Percentiles rank a stretch among this genome's conserved stretches.
Conservation (phyloP, 2,797 vertebrate genomes). For the Centroberyx gerrardi region DNA sequence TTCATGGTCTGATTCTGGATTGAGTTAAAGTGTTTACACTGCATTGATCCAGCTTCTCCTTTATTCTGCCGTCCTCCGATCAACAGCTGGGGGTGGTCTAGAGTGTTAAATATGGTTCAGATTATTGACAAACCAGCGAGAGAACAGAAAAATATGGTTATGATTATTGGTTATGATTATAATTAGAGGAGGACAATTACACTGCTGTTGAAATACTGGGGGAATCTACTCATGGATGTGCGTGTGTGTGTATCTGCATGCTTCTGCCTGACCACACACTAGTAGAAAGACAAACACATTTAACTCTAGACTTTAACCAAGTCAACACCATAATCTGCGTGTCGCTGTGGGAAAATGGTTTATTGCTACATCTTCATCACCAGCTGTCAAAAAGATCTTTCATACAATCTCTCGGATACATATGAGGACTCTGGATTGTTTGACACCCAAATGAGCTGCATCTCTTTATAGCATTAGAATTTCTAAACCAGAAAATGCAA, state of each 20-base stretch:
- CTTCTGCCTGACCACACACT: not conserved
- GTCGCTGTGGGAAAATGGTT: not conserved
- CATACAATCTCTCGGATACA: not conserved
- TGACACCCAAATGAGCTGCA: not conserved
- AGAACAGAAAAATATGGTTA: not conserved
- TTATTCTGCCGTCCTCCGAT: not conserved
- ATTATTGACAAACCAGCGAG: not conserved
- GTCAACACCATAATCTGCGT: not conserved
- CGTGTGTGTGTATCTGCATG: not conserved
- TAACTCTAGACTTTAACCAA: not conserved
- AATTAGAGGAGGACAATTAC: not conserved
- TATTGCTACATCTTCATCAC: constrained; percentile 3
- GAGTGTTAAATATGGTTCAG: not conserved
- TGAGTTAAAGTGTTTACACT: constrained; percentile 3
- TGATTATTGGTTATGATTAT: constrained; percentile 5
- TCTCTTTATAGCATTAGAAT: not conserved
- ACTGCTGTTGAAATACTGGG: not conserved
- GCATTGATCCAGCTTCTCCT: not conserved
- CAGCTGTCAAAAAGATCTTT: not conserved
- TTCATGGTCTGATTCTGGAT: not conserved
- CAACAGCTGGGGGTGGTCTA: not conserved
- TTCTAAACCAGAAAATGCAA: not conserved
- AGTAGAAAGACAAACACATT: not conserved
- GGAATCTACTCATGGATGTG: not conserved
- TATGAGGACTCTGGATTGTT: not conserved